Evolutionary conservation across 2,113 vertebrate genomes (phyloP).

Genomic region (Oophaga pumilio): DNA sequence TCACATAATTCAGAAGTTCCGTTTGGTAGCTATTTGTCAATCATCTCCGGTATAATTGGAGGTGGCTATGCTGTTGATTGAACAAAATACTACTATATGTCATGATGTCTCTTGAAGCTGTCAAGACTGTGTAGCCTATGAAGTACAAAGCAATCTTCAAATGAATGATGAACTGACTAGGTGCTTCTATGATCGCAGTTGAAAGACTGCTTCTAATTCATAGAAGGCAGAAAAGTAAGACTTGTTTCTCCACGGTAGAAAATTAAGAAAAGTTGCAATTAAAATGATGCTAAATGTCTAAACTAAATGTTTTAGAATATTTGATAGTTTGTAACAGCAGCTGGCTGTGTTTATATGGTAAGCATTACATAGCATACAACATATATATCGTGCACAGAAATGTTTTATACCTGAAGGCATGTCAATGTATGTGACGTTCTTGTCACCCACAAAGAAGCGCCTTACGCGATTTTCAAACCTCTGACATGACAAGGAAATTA

Average conservation of each 20-base stretch:
- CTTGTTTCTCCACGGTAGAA: not conserved
- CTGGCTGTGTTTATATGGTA: not conserved
- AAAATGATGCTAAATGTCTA: not conserved
- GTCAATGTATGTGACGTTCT: not conserved
- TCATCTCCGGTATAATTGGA: constrained; percentile 58
- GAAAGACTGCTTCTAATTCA: constrained; percentile 57
- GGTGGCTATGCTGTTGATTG: constrained; percentile 59
- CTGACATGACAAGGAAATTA: not conserved
- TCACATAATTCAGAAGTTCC: constrained; percentile 59
- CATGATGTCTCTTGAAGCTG: constrained; percentile 59
- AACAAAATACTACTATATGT: constrained; percentile 60
- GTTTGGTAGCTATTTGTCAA: constrained; percentile 59
- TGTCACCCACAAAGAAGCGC: not conserved
- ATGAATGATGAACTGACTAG: constrained; percentile 59
- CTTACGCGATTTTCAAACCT: not conserved
- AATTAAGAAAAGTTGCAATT: not conserved
- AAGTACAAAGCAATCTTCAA: constrained; percentile 59
- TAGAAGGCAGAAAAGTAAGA: constrained; percentile 45
- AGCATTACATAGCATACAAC: not conserved
- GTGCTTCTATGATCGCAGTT: constrained; percentile 52
- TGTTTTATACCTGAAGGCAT: not conserved
- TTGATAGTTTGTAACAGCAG: not conserved
- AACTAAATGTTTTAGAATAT: not conserved
- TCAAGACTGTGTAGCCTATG: constrained; percentile 58
- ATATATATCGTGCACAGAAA: not conserved